Percentiles rank a stretch among this genome's conserved stretches.
Conservation (phyloP, 2,888 invertebrate genomes). For the Arctia plantaginis region DNA sequence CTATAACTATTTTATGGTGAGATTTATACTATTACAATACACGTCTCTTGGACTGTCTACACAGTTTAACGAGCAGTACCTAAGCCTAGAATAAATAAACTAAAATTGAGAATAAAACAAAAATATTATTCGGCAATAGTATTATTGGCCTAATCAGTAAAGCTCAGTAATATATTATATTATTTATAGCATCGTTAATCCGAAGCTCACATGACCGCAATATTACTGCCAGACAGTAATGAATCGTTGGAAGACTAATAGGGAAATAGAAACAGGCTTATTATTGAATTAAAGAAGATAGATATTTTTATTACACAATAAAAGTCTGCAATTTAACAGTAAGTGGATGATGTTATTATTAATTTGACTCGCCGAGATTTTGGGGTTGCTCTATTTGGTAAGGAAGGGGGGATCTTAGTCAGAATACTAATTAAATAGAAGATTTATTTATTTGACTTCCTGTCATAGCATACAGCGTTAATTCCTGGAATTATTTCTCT, state of each 20-base stretch:
- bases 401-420: not conserved
- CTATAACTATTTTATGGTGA: too few species aligned
- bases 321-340: not conserved
- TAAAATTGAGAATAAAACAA: not conserved
- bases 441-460: too few species aligned
- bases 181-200: conserved; percentile 16
- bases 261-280: not conserved
- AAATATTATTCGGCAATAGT: not conserved
- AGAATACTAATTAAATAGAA: too few species aligned
- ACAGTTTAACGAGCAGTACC: too few species aligned
- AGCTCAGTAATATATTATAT: conserved; percentile 2
- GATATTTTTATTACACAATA: not conserved
- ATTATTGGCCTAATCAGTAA: not conserved
- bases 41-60: too few species aligned
- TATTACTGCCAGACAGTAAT: conserved; percentile 1
- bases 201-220: not conserved
- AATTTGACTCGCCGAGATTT: not conserved
- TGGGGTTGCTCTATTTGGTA: not conserved
- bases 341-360: not conserved
- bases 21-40: too few species aligned
- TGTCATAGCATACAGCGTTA: too few species aligned
- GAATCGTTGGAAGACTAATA: conserved; percentile 5
- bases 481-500: too few species aligned
- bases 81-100: too few species aligned
- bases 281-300: not conserved